Percentiles rank a stretch among this genome's conserved stretches.
Evolutionary conservation across 2,797 vertebrate species (phyloP).

Genomic region (Epinephelus coioides): DNA sequence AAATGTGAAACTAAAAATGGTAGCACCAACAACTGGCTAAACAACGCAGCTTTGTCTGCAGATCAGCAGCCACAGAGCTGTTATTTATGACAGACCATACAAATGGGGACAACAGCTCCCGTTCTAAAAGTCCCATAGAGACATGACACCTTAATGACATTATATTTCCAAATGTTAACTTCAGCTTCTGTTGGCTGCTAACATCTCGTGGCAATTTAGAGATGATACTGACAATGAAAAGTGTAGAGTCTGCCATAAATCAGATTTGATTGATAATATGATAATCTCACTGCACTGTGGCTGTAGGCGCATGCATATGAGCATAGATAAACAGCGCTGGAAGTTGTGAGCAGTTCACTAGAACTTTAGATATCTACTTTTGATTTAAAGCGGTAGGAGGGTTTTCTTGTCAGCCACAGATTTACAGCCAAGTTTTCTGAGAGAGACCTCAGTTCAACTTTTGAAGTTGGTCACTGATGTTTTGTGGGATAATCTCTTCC

Average conservation of each 20-base stretch:
- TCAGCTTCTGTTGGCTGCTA: conserved; percentile 18
- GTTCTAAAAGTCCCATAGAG: conserved; percentile 15
- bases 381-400: neutral
- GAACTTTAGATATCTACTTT: neutral
- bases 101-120: conserved; percentile 21
- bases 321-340: conserved; percentile 4
- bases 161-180: conserved; percentile 34
- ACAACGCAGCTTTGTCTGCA: conserved; percentile 27
- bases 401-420: conserved; percentile 1
- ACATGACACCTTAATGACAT: conserved; percentile 37
- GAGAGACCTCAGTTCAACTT: conserved; percentile 8
- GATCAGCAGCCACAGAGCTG: conserved; percentile 18
- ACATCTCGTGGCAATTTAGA: conserved; percentile 36
- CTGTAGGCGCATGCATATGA: conserved; percentile 10
- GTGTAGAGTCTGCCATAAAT: conserved; percentile 11
- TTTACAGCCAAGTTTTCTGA: neutral
- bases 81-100: conserved; percentile 32
- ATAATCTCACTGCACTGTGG: conserved; percentile 11
- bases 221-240: conserved; percentile 25
- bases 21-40: conserved; percentile 6
- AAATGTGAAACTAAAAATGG: conserved; percentile 13
- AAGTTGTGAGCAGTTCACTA: neutral
- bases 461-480: conserved; percentile 10
- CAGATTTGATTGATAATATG: conserved; percentile 29
- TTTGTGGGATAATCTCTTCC: conserved; percentile 16